A percentile compares a stretch with the other conserved stretches of the same genome.
These are phyloP conservation scores for Spheniscus mendiculus DNA, from an alignment of 2,113 vertebrate genomes.

Conservation along the genomic window DNA sequence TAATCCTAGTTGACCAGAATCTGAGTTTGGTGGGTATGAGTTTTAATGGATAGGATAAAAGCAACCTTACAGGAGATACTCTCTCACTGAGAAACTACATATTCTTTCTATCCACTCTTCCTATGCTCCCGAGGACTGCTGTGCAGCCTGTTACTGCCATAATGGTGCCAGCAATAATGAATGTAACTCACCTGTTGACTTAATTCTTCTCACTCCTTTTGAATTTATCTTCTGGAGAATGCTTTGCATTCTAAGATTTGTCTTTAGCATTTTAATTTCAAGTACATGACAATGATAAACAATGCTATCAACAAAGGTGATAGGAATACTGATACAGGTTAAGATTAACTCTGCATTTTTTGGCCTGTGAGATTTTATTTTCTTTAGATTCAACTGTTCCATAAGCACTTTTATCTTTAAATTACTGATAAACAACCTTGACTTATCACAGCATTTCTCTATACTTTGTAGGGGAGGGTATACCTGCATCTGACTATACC, in stretches of 20 bases:
- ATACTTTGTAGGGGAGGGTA: background rate
- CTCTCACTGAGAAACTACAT: background rate
- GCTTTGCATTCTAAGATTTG: slow-evolving; percentile 8
- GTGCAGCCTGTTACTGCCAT: background rate
- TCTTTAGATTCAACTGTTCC: background rate
- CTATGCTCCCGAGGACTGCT: background rate
- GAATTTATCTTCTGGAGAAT: slow-evolving; percentile 39
- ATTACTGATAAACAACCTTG: background rate
- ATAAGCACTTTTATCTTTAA: background rate
- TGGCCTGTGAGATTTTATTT: background rate
- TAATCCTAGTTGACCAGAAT: background rate
- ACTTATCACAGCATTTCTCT: background rate
- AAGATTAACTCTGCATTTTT: background rate
- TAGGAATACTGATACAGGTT: background rate
- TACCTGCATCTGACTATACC: background rate
- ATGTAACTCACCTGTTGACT: background rate
- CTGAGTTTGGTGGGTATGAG: background rate
- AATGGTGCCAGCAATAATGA: background rate
- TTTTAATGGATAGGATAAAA: slow-evolving; percentile 3
- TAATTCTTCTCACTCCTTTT: slow-evolving; percentile 24
- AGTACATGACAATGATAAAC: background rate
- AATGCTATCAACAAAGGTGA: background rate
- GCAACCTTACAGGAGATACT: background rate
- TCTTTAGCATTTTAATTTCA: slow-evolving; percentile 56
- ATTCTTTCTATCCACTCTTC: background rate